Conservation (phyloP, 2,888 invertebrate species). For the Drosophila hamatofila region DNA sequence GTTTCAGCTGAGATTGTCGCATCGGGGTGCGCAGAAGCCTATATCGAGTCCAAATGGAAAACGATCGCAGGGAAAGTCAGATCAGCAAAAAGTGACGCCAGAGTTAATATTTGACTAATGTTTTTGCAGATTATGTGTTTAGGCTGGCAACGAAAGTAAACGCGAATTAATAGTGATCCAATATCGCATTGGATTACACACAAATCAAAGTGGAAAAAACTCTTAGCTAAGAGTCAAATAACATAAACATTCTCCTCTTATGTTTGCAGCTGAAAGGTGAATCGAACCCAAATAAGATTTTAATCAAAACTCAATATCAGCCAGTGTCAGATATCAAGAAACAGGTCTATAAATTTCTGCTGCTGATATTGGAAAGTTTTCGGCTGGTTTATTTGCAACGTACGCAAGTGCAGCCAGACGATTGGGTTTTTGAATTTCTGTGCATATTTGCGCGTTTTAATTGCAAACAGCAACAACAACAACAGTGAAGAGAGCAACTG, state of each 20-base stretch:
- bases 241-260: constrained; percentile 14
- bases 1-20: constrained; percentile 57
- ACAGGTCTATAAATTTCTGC: constrained; percentile 58
- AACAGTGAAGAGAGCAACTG: constrained; percentile 6
- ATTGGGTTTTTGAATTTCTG: constrained; percentile 40
- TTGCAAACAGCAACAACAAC: constrained; percentile 28
- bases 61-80: constrained; percentile 36
- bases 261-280: constrained; percentile 42
- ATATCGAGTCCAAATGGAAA: constrained; percentile 15
- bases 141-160: constrained; percentile 36
- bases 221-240: background rate
- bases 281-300: constrained; percentile 13
- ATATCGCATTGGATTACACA: constrained; percentile 19
- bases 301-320: constrained; percentile 15
- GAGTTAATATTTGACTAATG: constrained; percentile 44
- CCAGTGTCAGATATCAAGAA: constrained; percentile 21
- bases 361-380: constrained; percentile 70
- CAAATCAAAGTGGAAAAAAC: background rate
- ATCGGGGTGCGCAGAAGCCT: constrained; percentile 44
- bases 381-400: constrained; percentile 36
- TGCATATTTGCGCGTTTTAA: constrained; percentile 75
- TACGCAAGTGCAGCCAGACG: constrained; percentile 42
- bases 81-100: constrained; percentile 31
- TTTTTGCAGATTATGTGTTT: constrained; percentile 28
- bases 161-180: constrained; percentile 30